These are phyloP conservation scores for Apamea sordens DNA, from an alignment of 2,888 invertebrate genomes.

Conservation along the genomic window DNA sequence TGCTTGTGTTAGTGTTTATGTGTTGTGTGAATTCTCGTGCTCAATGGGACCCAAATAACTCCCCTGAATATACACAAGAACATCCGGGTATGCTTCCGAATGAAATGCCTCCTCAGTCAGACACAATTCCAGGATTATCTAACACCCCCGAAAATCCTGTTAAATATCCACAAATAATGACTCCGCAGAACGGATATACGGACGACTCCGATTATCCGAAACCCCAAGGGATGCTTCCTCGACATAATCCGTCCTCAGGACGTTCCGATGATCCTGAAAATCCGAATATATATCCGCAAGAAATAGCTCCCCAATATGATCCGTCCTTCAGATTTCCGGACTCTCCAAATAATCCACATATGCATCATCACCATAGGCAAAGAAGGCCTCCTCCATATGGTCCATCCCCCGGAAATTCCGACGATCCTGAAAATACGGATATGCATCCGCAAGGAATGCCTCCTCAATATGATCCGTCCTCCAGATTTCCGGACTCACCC, in stretches of 20 bases:
- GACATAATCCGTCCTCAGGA: background rate
- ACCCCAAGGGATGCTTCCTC: background rate
- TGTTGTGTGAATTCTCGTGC: slow-evolving; percentile 32
- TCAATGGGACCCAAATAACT: slow-evolving; percentile 8
- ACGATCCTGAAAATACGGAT: background rate
- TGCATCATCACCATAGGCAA: background rate
- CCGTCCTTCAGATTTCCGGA: background rate
- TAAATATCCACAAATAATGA: background rate
- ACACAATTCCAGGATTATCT: background rate
- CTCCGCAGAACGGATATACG: background rate
- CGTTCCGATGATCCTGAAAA: background rate
- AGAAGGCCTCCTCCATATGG: background rate
- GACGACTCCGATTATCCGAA: background rate
- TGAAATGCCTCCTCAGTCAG: background rate
- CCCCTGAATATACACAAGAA: background rate
- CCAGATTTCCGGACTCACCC: background rate
- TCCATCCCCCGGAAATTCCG: too few relatives aligned
- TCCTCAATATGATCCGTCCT: background rate
- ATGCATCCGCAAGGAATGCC: background rate
- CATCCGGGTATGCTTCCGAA: background rate
- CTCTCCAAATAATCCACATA: background rate
- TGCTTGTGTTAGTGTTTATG: slow-evolving; percentile 49
- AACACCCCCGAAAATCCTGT: background rate
- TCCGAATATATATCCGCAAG: background rate
- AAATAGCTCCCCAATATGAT: background rate